phyloP scores from a whole-genome alignment of 1,140 invertebrate genomes.

The Whitmania pigra region DNA sequence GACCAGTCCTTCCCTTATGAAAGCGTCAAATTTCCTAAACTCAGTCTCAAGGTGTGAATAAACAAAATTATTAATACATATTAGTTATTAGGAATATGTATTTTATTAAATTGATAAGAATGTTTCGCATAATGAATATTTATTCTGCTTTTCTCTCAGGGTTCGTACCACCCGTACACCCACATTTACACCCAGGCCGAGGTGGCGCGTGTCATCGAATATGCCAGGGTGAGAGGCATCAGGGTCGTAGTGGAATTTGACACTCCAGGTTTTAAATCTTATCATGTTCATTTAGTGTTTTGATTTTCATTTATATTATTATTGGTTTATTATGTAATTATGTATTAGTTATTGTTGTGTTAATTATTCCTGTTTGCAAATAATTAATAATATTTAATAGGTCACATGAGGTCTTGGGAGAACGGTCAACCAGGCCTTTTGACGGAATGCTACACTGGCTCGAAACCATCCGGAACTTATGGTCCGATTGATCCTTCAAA shows the following conservation, averaged over 20 bases:
- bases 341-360: background rate
- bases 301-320: background rate
- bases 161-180: constrained; percentile 40
- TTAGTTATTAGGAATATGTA: too few relatives aligned
- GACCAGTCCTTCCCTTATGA: too few relatives aligned
- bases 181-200: constrained; percentile 59
- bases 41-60: too few relatives aligned
- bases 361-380: background rate
- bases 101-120: background rate
- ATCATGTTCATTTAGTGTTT: background rate
- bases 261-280: constrained; percentile 57
- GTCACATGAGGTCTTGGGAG: constrained; percentile 74
- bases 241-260: constrained; percentile 81
- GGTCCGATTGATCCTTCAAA: constrained; percentile 47
- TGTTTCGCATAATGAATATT: background rate
- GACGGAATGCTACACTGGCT: constrained; percentile 53
- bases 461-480: constrained; percentile 48
- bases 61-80: too few relatives aligned
- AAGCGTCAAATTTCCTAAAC: too few relatives aligned
- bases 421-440: constrained; percentile 56
- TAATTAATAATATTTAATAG: constrained; percentile 42
- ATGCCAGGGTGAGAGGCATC: constrained; percentile 67
- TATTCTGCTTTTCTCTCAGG: constrained; percentile 27
- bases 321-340: too few relatives aligned
- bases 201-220: constrained; percentile 57